Evolutionary conservation across 2,888 invertebrate species (phyloP).

Genomic region (Lasioglossum pauxillum): DNA sequence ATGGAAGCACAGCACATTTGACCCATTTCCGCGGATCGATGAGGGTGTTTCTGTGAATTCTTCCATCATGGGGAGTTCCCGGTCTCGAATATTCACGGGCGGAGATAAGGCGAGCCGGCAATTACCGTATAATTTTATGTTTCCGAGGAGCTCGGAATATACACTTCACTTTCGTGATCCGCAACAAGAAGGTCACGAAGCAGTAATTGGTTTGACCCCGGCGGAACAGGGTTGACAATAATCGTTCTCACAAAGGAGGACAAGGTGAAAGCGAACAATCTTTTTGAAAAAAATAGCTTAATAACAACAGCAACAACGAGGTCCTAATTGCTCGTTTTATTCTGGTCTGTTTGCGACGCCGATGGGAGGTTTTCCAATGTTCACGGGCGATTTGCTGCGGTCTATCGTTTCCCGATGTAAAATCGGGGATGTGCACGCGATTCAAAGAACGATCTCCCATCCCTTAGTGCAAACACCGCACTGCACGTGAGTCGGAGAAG

Average conservation of each 20-base stretch:
- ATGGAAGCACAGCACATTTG: not conserved
- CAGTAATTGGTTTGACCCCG: slow-evolving; percentile 41
- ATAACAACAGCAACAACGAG: not conserved
- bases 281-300: too few relatives aligned
- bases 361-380: slow-evolving; percentile 36
- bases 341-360: not conserved
- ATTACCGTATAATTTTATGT: slow-evolving; percentile 34
- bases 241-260: slow-evolving; percentile 26
- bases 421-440: slow-evolving; percentile 43
- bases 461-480: slow-evolving; percentile 65
- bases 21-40: slow-evolving; percentile 24
- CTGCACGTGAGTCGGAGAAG: slow-evolving; percentile 42
- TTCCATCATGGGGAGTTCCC: not conserved
- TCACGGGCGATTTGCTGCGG: slow-evolving; percentile 52
- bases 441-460: slow-evolving; percentile 58
- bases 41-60: slow-evolving; percentile 18
- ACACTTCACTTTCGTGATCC: slow-evolving; percentile 31
- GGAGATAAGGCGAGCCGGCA: slow-evolving; percentile 28
- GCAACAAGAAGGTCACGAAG: slow-evolving; percentile 23
- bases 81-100: slow-evolving; percentile 35
- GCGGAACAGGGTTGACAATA: slow-evolving; percentile 33
- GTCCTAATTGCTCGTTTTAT: slow-evolving; percentile 16
- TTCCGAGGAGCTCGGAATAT: slow-evolving; percentile 28
- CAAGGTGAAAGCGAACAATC: slow-evolving; percentile 23
- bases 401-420: slow-evolving; percentile 58